Conservation (phyloP, 2,113 vertebrate genomes). For the Callithrix jacchus region DNA sequence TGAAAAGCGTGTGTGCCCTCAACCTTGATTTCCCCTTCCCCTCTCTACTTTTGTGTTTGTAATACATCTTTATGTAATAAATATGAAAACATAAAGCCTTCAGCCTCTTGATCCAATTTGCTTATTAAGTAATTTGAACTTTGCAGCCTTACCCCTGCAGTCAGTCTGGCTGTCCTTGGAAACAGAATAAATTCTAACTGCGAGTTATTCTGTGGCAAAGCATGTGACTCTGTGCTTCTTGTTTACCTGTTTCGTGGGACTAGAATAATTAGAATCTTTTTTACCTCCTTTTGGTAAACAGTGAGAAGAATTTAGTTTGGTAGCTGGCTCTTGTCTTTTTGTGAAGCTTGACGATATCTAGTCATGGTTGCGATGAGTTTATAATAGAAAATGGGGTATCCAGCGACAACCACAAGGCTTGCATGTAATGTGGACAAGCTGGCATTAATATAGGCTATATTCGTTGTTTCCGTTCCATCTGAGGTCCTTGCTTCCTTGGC, state of each 20-base stretch:
- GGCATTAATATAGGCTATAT: conserved; percentile 19
- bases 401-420: conserved; percentile 39
- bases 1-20: not conserved
- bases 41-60: not conserved
- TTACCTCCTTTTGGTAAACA: conserved; percentile 29
- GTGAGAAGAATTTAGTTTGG: conserved; percentile 39
- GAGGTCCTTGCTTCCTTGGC: conserved; percentile 37
- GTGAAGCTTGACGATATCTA: conserved; percentile 14
- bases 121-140: not conserved
- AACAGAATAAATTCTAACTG: not conserved
- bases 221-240: not conserved
- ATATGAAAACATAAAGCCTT: not conserved
- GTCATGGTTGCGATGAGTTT: conserved; percentile 58
- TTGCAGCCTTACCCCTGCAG: not conserved
- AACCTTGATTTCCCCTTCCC: not conserved
- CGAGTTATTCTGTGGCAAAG: fast-evolving
- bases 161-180: not conserved
- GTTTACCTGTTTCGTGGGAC: conserved; percentile 29
- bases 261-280: conserved; percentile 49
- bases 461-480: conserved; percentile 67
- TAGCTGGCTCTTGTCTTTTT: conserved; percentile 48
- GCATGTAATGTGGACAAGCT: conserved; percentile 42
- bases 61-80: not conserved
- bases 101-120: not conserved
- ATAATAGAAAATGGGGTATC: conserved; percentile 41